Evolutionary conservation across 2,113 vertebrate species (phyloP).

Genomic region (Oxygymnocypris stewartii): DNA sequence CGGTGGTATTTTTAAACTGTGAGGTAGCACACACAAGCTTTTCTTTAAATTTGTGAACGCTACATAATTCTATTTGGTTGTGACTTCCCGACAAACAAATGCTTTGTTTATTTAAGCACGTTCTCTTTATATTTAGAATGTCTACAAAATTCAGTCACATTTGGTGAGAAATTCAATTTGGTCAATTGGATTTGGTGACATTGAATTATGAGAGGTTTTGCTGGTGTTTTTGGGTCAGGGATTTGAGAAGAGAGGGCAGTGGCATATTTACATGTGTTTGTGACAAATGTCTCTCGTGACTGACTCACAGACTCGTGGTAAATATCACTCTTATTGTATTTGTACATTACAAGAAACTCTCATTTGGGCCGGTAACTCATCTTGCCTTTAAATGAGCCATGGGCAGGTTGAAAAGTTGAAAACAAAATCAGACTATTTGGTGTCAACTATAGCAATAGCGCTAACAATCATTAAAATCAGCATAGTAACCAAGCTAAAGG

Average conservation of each 20-base stretch:
- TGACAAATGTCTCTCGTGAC: background rate
- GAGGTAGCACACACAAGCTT: constrained; percentile 44
- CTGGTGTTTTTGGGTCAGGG: constrained; percentile 12
- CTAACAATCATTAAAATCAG: background rate
- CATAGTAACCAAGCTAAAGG: background rate
- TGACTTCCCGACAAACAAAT: constrained; percentile 62
- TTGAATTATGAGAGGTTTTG: constrained; percentile 77
- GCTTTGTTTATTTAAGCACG: constrained; percentile 70
- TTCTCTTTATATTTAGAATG: constrained; percentile 69
- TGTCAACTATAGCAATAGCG: no score
- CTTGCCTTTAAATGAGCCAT: background rate
- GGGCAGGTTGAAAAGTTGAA: constrained; percentile 12
- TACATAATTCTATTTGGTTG: constrained; percentile 53
- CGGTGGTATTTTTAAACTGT: constrained; percentile 58
- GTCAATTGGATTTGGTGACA: constrained; percentile 80
- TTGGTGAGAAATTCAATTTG: constrained; percentile 74
- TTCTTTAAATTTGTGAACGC: constrained; percentile 37
- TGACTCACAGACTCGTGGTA: constrained; percentile 52
- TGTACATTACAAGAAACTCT: background rate
- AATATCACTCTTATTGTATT: constrained; percentile 49
- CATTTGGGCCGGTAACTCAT: background rate
- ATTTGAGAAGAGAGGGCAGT: constrained; percentile 3
- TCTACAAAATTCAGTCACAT: constrained; percentile 61
- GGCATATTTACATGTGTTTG: constrained; percentile 14
- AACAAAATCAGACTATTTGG: no score